Percentiles rank a stretch among this genome's conserved stretches.
Evolutionary conservation across 2,797 vertebrate genomes (phyloP).

Genomic region (Oryzias sinensis): DNA sequence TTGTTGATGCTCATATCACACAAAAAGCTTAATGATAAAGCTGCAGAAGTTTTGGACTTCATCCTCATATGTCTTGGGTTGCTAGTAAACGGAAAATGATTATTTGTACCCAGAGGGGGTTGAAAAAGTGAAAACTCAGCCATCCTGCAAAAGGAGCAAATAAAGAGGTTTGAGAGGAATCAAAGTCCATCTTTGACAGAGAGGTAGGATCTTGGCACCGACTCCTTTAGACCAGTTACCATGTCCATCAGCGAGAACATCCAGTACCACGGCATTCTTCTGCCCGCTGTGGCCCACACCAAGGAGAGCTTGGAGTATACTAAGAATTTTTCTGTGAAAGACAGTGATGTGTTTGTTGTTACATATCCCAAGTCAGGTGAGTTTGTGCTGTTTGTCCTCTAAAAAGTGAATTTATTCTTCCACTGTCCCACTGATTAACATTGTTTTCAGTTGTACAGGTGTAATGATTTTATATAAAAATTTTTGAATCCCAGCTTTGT

Average conservation of each 20-base stretch:
- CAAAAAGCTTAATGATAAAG: too few species aligned
- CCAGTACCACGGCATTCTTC: constrained; percentile 47
- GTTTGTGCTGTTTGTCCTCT: background rate
- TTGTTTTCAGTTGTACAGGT: background rate
- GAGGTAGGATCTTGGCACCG: constrained; percentile 1
- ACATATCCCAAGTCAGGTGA: constrained; percentile 79
- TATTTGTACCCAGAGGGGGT: too few species aligned
- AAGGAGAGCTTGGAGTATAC: constrained; percentile 62
- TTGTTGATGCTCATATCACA: too few species aligned
- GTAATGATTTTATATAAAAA: too few species aligned
- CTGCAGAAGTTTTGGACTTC: too few species aligned
- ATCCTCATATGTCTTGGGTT: too few species aligned
- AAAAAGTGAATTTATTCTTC: background rate
- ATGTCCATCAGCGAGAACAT: constrained; percentile 53
- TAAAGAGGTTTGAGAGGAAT: background rate
- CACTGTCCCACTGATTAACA: background rate
- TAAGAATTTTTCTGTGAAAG: constrained; percentile 43
- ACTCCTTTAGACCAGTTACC: background rate
- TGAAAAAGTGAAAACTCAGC: background rate
- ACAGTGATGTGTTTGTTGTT: constrained; percentile 67
- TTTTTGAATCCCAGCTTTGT: too few species aligned
- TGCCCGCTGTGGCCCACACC: constrained; percentile 50
- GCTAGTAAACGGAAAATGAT: too few species aligned
- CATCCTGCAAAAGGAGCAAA: background rate
- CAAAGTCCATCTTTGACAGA: background rate